A percentile compares a stretch with the other conserved stretches of the same genome.
phyloP scores from a whole-genome alignment of 92 coral and sea anemone genomes.

The Anthopleura xanthogrammica region DNA sequence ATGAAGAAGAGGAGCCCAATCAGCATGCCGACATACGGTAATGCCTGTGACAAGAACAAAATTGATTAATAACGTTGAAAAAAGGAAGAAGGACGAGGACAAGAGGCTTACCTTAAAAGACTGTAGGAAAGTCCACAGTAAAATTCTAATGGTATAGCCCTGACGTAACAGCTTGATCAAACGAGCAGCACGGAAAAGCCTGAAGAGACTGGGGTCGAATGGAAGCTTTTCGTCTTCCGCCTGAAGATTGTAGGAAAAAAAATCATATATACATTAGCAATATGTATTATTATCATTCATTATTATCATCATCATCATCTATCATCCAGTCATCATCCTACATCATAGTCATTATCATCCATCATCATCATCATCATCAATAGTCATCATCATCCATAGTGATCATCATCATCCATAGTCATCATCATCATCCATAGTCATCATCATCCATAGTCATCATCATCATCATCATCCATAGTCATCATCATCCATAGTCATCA shows the following conservation, averaged over 20 bases:
- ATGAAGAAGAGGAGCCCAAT: conserved; percentile 94
- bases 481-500: too few relatives aligned
- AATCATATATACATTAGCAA: not conserved
- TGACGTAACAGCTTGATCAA: conserved; percentile 90
- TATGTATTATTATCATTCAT: too few relatives aligned
- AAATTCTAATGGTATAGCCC: conserved; percentile 88
- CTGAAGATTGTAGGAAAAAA: not conserved
- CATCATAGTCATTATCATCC: too few relatives aligned
- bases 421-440: too few relatives aligned
- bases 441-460: too few relatives aligned
- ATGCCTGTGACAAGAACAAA: conserved; percentile 52
- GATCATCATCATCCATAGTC: too few relatives aligned
- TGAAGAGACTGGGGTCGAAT: conserved; percentile 95
- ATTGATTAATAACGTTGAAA: not conserved
- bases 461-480: too few relatives aligned
- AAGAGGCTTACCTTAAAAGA: conserved; percentile 78
- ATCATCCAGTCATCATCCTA: too few relatives aligned
- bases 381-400: too few relatives aligned
- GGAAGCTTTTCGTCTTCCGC: conserved; percentile 33
- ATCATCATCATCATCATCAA: too few relatives aligned
- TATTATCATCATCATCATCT: too few relatives aligned
- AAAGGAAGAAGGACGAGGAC: not conserved
- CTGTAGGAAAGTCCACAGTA: conserved; percentile 95
- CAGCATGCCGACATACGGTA: conserved; percentile 95
- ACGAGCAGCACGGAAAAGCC: conserved; percentile 97